phyloP scores from a whole-genome alignment of 2,113 vertebrate genomes.

The Ornithorhynchus anatinus region DNA sequence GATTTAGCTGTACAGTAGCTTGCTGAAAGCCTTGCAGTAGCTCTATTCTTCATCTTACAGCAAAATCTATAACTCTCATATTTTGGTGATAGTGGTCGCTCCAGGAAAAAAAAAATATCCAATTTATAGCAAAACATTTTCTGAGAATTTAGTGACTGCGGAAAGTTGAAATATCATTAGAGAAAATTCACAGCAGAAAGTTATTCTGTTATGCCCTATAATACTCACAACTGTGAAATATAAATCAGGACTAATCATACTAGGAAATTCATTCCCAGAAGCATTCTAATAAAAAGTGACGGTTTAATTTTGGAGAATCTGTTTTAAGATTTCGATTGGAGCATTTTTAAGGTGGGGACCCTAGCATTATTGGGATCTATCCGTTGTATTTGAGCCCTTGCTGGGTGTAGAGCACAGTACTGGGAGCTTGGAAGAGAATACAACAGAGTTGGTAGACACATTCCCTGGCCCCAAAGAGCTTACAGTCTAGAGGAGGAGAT shows the following conservation, averaged over 20 bases:
- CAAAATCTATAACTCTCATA: neutral
- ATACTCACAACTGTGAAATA: neutral
- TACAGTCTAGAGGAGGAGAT: no score
- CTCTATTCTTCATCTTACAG: neutral
- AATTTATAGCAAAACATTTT: constrained; percentile 11
- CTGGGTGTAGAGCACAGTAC: no score
- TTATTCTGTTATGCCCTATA: neutral
- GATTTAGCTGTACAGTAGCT: neutral
- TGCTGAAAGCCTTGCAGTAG: neutral
- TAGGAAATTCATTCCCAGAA: neutral
- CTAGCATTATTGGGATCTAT: no score
- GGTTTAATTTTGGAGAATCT: neutral
- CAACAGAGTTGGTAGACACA: no score
- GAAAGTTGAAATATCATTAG: constrained; percentile 21
- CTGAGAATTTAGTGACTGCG: constrained; percentile 8
- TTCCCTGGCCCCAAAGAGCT: no score
- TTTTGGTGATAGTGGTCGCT: neutral
- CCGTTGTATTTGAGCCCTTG: no score
- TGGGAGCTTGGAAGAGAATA: no score
- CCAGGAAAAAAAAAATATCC: neutral
- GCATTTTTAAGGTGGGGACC: neutral
- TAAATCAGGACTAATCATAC: neutral
- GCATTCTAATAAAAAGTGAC: neutral
- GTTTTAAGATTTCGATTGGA: neutral
- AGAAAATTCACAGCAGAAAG: constrained; percentile 18